Evolutionary conservation across 2,113 vertebrate species (phyloP), one percentile per base, ranked within the genome.

Genomic region (Callithrix jacchus): DNA sequence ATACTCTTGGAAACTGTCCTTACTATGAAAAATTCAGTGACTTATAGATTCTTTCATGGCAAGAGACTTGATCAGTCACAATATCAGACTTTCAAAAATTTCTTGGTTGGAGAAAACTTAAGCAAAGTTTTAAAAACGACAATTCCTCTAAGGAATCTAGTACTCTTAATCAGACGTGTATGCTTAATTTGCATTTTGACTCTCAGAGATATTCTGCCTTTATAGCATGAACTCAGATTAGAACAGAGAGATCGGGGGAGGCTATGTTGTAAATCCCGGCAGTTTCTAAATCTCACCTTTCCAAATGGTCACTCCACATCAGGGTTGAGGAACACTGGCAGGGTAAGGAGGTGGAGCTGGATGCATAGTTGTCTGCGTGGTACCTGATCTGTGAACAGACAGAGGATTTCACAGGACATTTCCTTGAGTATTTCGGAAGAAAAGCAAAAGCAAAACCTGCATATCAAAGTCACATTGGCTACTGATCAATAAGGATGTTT

Each of bases 371-470:
- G 91, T 95, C 97, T 93, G 89, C 56, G 66, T 79, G 89, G 56
- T 76, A 54, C 52, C 87, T 85, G 87, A 97, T 97, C 97, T 97
- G 96, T 91, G 83, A 88, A 97, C 40, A 97, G 96, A 97, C 79
- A 97, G 89, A 97, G 74, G 73, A 37, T 84, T 61, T 97, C 23
- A 83, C 23, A 49, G 83, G 77, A 93, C 37, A 73, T 23, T 81
- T n/a, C 56, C 45, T 80, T 49, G n/a, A 91, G n/a, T 18, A 25
- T 93, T 79, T 13, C 45, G 4, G 70, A 82, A 96, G 82, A 49
- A 85, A 89, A 89, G 6, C 37, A 84, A 70, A 91, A 49, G 27
- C 52, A 71, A 73, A 95, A 12, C 23, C 2, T 4, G 5, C 27
- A 32, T 4, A 71, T 23, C 35, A 49, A 84, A 30, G 9, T 76